Conservation (phyloP, 1,140 invertebrate species). For the Trichonephila clavipes region DNA sequence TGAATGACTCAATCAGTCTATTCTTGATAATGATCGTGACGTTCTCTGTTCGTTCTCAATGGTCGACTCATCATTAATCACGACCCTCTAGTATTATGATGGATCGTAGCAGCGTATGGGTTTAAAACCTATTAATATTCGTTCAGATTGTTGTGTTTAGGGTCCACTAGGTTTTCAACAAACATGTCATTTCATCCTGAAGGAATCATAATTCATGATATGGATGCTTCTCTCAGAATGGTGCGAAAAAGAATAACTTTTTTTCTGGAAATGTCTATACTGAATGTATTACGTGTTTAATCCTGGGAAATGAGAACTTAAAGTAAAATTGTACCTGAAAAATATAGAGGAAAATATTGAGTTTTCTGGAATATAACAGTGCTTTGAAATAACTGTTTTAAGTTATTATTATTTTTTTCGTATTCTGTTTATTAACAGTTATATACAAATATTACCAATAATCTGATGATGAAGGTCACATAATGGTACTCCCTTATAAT, state of each 20-base stretch:
- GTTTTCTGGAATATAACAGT: no score
- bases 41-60: constrained; percentile 37
- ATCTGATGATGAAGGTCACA: no score
- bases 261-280: not conserved
- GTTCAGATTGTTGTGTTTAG: constrained; percentile 39
- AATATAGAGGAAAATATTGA: no score
- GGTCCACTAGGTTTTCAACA: constrained; percentile 18
- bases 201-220: not conserved
- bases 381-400: no score
- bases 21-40: constrained; percentile 37
- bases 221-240: not conserved
- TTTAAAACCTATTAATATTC: constrained; percentile 43
- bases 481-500: no score
- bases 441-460: no score
- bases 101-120: constrained; percentile 10
- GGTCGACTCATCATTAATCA: constrained; percentile 29
- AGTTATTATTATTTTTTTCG: no score
- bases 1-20: constrained; percentile 27
- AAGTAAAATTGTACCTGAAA: no score
- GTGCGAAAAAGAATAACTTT: not conserved
- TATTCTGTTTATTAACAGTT: no score
- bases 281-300: no score
- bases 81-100: not conserved
- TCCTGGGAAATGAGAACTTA: no score
- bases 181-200: not conserved